phyloP scores from a whole-genome alignment of 2,797 vertebrate species.

The Oryzias sinensis region DNA sequence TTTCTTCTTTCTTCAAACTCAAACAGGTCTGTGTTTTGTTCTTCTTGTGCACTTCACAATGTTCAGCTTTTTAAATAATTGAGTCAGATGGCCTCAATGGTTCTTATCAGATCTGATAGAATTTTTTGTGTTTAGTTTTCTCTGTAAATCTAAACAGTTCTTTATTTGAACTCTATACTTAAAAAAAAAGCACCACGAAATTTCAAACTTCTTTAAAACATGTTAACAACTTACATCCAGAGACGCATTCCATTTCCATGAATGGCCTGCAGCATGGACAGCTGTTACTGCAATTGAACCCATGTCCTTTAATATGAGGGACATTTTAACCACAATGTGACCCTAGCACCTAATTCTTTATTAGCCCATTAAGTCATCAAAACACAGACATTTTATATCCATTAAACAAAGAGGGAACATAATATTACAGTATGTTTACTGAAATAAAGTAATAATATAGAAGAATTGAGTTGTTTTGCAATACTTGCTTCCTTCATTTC shows the following conservation, averaged over 20 bases:
- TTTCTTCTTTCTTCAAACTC: too few species aligned
- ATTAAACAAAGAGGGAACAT: too few species aligned
- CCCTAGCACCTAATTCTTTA: constrained; percentile 51
- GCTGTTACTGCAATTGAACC: constrained; percentile 66
- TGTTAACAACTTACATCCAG: constrained; percentile 38
- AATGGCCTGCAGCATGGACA: constrained; percentile 40
- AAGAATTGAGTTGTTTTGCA: too few species aligned
- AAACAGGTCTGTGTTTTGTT: too few species aligned
- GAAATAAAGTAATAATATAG: constrained; percentile 51
- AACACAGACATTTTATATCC: constrained; percentile 28
- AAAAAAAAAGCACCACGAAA: constrained; percentile 46
- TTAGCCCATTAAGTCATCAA: constrained; percentile 64
- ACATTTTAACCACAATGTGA: constrained; percentile 56
- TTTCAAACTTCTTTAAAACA: constrained; percentile 48
- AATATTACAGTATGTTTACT: constrained; percentile 14
- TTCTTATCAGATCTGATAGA: too few species aligned
- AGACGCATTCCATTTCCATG: constrained; percentile 40
- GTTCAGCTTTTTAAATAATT: too few species aligned
- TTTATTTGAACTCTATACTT: constrained; percentile 17
- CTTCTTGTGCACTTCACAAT: too few species aligned
- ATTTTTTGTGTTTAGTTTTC: too few species aligned
- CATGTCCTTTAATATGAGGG: constrained; percentile 58
- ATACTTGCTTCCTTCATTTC: not conserved
- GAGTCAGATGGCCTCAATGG: too few species aligned
- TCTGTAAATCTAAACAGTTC: too few species aligned